Percentiles rank a stretch among this genome's conserved stretches.
Conservation (phyloP, 1,140 invertebrate species). For the Fragariocoptes setiger region DNA sequence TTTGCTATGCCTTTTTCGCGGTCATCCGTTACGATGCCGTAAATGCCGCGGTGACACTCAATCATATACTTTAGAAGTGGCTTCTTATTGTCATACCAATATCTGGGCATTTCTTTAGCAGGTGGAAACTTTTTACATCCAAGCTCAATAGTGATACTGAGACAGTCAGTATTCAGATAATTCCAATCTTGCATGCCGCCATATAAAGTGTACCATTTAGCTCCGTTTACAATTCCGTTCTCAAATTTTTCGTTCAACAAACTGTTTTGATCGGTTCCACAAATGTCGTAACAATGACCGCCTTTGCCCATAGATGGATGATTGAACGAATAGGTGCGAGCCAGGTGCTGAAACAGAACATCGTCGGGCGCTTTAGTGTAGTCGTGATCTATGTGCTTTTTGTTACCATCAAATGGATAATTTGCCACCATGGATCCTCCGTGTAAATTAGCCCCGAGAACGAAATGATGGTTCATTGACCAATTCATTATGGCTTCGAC, state of each 20-base stretch:
- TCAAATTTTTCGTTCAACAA: conserved; percentile 29
- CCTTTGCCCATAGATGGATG: conserved; percentile 50
- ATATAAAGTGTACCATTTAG: conserved; percentile 38
- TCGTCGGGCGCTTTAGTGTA: conserved; percentile 41
- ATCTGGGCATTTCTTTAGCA: conserved; percentile 32
- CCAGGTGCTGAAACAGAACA: conserved; percentile 41
- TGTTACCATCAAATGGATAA: conserved; percentile 58
- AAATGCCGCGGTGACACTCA: conserved; percentile 54
- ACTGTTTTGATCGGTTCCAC: conserved; percentile 5
- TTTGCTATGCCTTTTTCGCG: conserved; percentile 34
- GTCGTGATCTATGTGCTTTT: conserved; percentile 11
- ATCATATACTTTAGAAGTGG: conserved; percentile 54
- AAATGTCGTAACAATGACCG: conserved; percentile 25
- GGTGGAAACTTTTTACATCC: conserved; percentile 69
- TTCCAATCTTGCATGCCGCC: conserved; percentile 97
- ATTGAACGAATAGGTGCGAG: conserved; percentile 42
- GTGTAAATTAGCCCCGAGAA: conserved; percentile 80
- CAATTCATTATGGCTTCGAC: conserved; percentile 67
- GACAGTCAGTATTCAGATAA: conserved; percentile 60
- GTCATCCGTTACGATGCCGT: conserved; percentile 47
- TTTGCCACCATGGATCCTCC: conserved; percentile 73
- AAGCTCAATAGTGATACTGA: conserved; percentile 77
- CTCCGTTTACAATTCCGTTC: conserved; percentile 64
- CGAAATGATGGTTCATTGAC: conserved; percentile 54
- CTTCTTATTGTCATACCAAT: conserved; percentile 63